Evolutionary conservation across 2,888 invertebrate species (phyloP), one percentile per base, ranked within the genome.

Genomic region (Hoplodrina ambigua): DNA sequence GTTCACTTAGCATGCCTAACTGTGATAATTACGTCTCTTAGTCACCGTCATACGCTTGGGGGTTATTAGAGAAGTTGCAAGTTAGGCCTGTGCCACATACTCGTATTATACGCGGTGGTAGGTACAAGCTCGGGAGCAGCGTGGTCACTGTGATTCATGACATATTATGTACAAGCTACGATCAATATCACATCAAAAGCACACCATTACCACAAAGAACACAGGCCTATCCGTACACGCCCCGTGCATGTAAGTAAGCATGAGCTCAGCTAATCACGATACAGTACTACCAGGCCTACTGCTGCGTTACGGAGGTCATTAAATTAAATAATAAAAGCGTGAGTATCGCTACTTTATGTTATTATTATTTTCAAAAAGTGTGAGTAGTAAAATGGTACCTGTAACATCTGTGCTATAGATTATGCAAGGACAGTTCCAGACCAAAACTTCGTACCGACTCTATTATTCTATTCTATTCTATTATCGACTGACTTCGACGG

Each of bases 1-100:
- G 75, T 76, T 81, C 80, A 81, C 72, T 85, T 83, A 76, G 71
- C 62, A 61, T 71, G 65, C 66, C 65, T 67, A 69, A 72, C 73
- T 67, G 65, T 55, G 57, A 62, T 83, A 83, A 83, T 83, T 71
- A 83, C 63, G 68, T 74, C 64, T 62, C 59, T 67, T 37, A 68
- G 78, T 70, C 63, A 69, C 67, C 54, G 69, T 56, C 63, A 63
- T 76, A 69, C 52, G 46, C 52, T 69, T 46, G 54, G 17, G 37
- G 61, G 72, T 75, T 81, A 81, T 74, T 76, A 63, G 72, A 56
- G 68, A 67, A 75, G 65, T 78, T 81, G 55, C 56, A 56, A 15
- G 59, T 58, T 80, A 62, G 49, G 61, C 44, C 41, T 56, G 25
- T 57, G 57, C 37, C 49, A 46, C 55, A 60, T 56, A 25, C 50